Base-by-base conservation (phyloP, 2,888 invertebrate genomes). In the Chloroclystis v-ata region DNA sequence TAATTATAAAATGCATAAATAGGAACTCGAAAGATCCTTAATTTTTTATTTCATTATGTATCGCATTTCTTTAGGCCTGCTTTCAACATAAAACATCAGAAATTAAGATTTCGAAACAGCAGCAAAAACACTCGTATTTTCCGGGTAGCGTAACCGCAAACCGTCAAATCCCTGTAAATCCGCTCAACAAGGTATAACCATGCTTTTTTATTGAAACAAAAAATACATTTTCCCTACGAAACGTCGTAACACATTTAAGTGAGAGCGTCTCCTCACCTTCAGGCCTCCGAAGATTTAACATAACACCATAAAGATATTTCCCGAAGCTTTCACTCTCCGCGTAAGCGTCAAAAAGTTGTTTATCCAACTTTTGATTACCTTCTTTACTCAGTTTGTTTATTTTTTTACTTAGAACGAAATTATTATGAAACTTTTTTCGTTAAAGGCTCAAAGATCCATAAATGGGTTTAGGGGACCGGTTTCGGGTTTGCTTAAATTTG, bases 321-420 rank as follows among this genome's bases (percentile, higher is more conserved):
- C 30, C 28, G 37, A 56, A 62, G 67, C 65, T 72, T 68, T 13
- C 28, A 29, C 67, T 67, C 69, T 73, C 67, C 68, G 73, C 69
- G 67, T 72, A 75, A 78, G 72, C 74, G 73, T 67, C 72, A 68
- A 71, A 76, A 82, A 78, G 75, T 82, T 81, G 75, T 81, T 83
- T 79, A 78, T 74, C 63, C 72, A 83, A 85, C 79, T 85, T 84
- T 78, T 82, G 84, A 84, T 84, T 84, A 82, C 80, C 80, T 82
- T 72, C 78, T 76, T 75, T 73, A 75, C 75, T 75, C 66, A 63
- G 74, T 75, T 78, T 82, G 78, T 80, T 82, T 82, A 81, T 76
- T 78, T 83, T 81, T 82, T 80, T 76, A 78, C 76, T 78, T 76
- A 77, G 72, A 74, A 69, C 69, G 73, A 72, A 76, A 82, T 82